Base-by-base conservation (phyloP, 2,113 vertebrate genomes). In the Stictonetta naevosa region DNA sequence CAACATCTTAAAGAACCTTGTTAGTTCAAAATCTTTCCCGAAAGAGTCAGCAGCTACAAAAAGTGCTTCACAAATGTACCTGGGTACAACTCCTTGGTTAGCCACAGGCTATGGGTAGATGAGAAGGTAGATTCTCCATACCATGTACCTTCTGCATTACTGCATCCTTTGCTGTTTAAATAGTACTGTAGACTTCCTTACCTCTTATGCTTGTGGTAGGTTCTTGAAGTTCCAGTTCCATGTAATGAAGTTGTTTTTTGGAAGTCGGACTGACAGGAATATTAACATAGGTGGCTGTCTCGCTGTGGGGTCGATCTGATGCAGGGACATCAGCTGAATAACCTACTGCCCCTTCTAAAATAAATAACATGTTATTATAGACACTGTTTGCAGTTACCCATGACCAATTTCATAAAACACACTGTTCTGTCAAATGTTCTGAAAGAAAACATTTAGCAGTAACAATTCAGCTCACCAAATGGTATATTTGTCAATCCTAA, bases 181-280 rank as follows among this genome's bases (percentile, higher is more conserved):
- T 21, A 48, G 21, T 8, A 40, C 2, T 69, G 28, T 11, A 38
- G 59, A 21, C 4, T 67, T 79, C 33, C 64, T 96, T 98, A 98
- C 98, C 99, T 98, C 98, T 98, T 92, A 98, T 81, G 28, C 94
- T 96, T 11, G 96, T 91, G 22, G 96, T 86, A 2, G 96, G 91
- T 52, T 98, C 98, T 50, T 97, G 98, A 83, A 98, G 98, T 90
- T 98, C 98, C 95, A 99, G 92, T 93, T 99, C 98, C 91, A 98
- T 97, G 95, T 99, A 98, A 90, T 99, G 98, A 60, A 98, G 98
- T 88, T 98, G 98, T 92, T 97, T 97, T 76, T 98, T 98, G 75
- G 98, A 97, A 46, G 97, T 92, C 14, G 98, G 98, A 92, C 98
- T 98, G 89, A 98, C 91, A 21, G 98, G 99, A 97, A 99, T 97